Evolutionary conservation across 2,888 invertebrate genomes (phyloP), one percentile per base, ranked within the genome.

Genomic region (Calliscelio sp.): DNA sequence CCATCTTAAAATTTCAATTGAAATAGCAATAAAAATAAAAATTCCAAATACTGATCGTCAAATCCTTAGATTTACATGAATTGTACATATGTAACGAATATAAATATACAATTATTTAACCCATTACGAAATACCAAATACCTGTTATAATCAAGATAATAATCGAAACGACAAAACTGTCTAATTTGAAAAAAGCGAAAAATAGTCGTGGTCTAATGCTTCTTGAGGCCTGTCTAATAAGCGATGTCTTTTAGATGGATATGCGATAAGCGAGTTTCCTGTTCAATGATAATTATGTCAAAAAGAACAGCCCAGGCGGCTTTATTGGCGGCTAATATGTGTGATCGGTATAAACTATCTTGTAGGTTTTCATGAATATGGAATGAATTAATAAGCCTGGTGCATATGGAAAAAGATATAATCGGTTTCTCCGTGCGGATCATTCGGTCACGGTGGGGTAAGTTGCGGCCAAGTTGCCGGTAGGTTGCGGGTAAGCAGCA

Each of bases 371-470:
- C 79, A 84, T 84, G 83, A 84, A 84, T 84, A 84, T 79, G 83
- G 70, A 83, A 79, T 53, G 61, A 71, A 81, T 49, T 65, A 49
- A 65, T 18, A 35, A 46, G 74, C 63, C 59, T 66, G 25, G 63
- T 74, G 73, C 75, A 73, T 86, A 75, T 73, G 71, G 55, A 32
- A 68, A n/a, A 18, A 84, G 80, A 80, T 80, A 71, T 71, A 68
- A 80, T 80, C 75, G 78, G 75, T 57, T 70, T 77, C 73, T 71
- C 71, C 63, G 70, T 61, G 73, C 66, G 78, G 74, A 83, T 81
- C 83, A 84, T 65, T 88, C 88, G 90, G 92, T 92, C 90, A 92
- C 91, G 92, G 92, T 92, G 92, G 92, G 91, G 92, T 92, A 92
- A 90, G 89, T 91, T 90, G 89, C 91, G 88, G 91, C 92, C 91